A percentile compares a stretch with the other conserved stretches of the same genome.
phyloP scores from a whole-genome alignment of 2,113 vertebrate species.

The Rhombomys opimus region DNA sequence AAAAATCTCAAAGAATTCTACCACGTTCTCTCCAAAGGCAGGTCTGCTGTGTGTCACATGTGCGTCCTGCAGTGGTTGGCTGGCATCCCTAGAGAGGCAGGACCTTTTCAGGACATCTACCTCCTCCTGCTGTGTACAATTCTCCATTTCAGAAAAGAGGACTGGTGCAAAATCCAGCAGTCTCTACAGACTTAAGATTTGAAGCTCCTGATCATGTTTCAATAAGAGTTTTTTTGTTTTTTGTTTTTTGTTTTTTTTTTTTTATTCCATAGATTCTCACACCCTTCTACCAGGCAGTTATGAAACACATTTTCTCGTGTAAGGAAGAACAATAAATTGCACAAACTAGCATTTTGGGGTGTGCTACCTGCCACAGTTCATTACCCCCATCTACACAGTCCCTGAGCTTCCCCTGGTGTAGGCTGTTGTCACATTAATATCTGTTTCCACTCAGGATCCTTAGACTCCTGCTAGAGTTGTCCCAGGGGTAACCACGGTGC shows the following conservation, averaged over 20 bases:
- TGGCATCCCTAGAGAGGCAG: neutral
- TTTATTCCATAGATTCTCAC: neutral
- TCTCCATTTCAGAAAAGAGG: neutral
- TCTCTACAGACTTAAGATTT: neutral
- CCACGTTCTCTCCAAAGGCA: neutral
- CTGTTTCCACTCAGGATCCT: neutral
- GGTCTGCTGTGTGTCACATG: neutral
- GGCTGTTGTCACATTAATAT: neutral
- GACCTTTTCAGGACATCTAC: neutral
- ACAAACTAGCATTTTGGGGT: neutral
- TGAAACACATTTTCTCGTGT: neutral
- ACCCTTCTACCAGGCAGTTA: neutral
- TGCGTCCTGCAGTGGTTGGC: no score
- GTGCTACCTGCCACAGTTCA: no score
- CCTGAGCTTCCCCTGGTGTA: neutral
- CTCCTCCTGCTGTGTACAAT: neutral
- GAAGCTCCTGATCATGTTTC: slow-evolving; percentile 9
- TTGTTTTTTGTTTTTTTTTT: neutral
- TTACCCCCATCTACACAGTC: rapidly evolving
- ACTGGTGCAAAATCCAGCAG: neutral
- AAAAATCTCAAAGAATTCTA: neutral
- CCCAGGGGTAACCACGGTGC: no score
- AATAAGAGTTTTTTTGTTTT: neutral
- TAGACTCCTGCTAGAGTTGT: no score
- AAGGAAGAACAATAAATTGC: neutral